phyloP scores from a whole-genome alignment of 2,113 vertebrate genomes.

The Melierax canorus region DNA sequence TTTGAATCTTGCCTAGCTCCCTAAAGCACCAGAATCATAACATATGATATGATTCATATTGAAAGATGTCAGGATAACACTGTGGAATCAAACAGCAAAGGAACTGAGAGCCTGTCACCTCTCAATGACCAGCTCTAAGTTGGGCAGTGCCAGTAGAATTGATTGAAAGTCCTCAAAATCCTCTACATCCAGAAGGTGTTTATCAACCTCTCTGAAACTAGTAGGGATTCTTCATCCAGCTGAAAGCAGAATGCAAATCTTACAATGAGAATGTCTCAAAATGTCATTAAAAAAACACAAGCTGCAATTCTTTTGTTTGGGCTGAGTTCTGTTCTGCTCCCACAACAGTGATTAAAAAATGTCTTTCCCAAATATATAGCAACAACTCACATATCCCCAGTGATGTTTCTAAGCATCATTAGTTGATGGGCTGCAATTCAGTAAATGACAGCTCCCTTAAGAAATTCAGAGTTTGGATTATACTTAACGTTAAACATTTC shows the following conservation, averaged over 20 bases:
- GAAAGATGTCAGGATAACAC: neutral
- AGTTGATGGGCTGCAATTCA: neutral
- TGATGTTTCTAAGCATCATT: neutral
- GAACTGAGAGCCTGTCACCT: neutral
- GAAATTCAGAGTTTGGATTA: neutral
- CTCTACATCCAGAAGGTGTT: neutral
- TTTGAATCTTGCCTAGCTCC: neutral
- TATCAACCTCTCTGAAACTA: neutral
- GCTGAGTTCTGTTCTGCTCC: neutral
- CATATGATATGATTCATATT: fast-evolving
- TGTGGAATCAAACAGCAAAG: neutral
- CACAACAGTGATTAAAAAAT: neutral
- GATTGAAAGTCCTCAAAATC: neutral
- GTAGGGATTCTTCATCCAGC: neutral
- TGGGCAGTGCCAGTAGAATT: neutral
- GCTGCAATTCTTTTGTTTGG: neutral
- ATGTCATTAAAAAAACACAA: neutral
- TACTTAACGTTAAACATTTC: neutral
- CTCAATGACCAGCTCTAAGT: neutral
- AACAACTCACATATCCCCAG: neutral
- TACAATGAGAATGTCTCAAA: neutral
- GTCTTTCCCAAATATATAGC: neutral
- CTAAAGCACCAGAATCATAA: neutral
- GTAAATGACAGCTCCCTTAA: neutral
- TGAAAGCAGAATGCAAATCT: neutral